phyloP scores from a whole-genome alignment of 2,888 invertebrate species.

The Rhorus exstirpatorius region DNA sequence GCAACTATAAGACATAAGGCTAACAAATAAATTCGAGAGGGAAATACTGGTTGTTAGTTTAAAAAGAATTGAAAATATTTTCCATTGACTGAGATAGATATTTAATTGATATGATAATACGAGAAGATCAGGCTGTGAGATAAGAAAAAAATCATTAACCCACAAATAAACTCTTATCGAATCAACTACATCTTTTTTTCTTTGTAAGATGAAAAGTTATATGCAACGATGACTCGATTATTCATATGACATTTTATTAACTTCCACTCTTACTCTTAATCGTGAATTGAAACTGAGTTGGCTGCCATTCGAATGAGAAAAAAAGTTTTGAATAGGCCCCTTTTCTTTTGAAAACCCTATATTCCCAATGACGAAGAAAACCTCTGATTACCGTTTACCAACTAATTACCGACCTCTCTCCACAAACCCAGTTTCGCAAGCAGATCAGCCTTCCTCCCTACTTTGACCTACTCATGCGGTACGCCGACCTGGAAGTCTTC shows the following conservation, averaged over 20 bases:
- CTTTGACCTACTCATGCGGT: conserved; percentile 44
- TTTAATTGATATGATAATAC: no score
- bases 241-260: conserved; percentile 27
- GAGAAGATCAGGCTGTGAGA: no score
- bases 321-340: conserved; percentile 14
- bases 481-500: conserved; percentile 17
- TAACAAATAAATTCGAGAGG: no score
- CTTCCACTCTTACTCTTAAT: not conserved
- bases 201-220: no score
- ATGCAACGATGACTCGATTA: not conserved
- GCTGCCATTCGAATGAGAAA: conserved; percentile 1
- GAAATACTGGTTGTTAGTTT: no score
- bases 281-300: conserved; percentile 7
- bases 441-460: conserved; percentile 43
- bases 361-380: conserved; percentile 13
- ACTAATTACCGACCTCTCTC: conserved; percentile 66
- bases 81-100: no score
- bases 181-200: no score
- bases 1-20: no score
- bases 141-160: no score
- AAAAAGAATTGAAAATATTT: no score
- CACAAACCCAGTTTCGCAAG: conserved; percentile 60
- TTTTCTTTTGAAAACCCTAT: not conserved
- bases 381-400: conserved; percentile 65
- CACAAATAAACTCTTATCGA: no score